Conservation (phyloP, 2,113 vertebrate genomes). For the Bucco capensis region DNA sequence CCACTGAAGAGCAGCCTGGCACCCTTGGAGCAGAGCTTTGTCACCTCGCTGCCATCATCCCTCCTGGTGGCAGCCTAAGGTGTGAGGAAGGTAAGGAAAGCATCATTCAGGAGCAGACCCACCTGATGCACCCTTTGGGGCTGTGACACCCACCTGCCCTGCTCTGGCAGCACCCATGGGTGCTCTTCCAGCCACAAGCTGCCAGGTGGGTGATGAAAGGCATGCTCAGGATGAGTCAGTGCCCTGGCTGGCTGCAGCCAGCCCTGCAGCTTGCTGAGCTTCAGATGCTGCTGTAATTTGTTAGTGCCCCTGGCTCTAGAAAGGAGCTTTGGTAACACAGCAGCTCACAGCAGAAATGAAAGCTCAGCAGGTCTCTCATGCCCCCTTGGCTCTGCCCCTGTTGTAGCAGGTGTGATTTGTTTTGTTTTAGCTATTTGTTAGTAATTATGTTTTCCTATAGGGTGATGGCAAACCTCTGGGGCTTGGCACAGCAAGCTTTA, state of each 20-base stretch:
- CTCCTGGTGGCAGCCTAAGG: rapidly evolving
- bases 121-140: rapidly evolving
- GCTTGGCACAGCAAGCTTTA: neutral
- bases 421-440: neutral
- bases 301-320: neutral
- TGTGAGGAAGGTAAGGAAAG: neutral
- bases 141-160: neutral
- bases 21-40: neutral
- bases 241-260: neutral
- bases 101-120: neutral
- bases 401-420: neutral
- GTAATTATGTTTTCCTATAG: neutral
- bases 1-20: rapidly evolving
- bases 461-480: neutral
- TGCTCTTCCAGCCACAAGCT: neutral
- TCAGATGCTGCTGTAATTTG: rapidly evolving
- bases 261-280: neutral
- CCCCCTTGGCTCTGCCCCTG: neutral
- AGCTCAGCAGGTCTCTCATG: neutral
- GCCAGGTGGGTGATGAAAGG: neutral
- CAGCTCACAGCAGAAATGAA: neutral
- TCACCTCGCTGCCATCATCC: neutral
- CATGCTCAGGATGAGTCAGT: neutral
- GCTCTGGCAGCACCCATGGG: neutral
- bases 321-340: neutral